Evolutionary conservation across 1,140 invertebrate genomes (phyloP).

Genomic region (Drosophila repletoides): DNA sequence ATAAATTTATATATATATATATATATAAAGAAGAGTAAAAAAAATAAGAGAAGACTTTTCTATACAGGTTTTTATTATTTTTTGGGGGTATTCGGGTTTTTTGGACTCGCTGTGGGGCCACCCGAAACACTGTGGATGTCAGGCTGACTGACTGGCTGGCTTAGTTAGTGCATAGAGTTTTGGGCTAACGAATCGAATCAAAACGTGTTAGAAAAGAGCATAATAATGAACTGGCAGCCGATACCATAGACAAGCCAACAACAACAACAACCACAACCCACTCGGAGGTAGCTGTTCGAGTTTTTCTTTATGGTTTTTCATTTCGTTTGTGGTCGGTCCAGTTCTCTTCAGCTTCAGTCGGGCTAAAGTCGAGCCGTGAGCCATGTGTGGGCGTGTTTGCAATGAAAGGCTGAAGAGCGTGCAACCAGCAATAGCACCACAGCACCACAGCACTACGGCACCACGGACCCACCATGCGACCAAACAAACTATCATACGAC

Average conservation of each 20-base stretch:
- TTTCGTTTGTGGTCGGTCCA: conserved; percentile 36
- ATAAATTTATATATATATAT: conserved; percentile 35
- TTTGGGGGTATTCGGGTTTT: conserved; percentile 11
- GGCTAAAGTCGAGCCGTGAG: conserved; percentile 13
- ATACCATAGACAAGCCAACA: conserved; percentile 21
- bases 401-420: conserved; percentile 18
- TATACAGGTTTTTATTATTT: conserved; percentile 41
- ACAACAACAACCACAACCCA: conserved; percentile 18
- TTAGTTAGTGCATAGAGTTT: conserved; percentile 52
- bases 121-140: not conserved
- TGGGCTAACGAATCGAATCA: conserved; percentile 47
- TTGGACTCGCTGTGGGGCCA: conserved; percentile 27
- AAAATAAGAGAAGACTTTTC: conserved; percentile 38
- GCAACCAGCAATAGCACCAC: conserved; percentile 17
- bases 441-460: too few relatives aligned
- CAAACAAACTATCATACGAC: too few relatives aligned
- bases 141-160: conserved; percentile 14
- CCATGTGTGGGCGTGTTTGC: conserved; percentile 37
- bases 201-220: conserved; percentile 68
- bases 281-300: conserved; percentile 20
- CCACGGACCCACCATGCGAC: too few relatives aligned
- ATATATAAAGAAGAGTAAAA: not conserved
- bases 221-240: conserved; percentile 56
- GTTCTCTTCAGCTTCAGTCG: conserved; percentile 4
- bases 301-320: conserved; percentile 47